A percentile compares a stretch with the other conserved stretches of the same genome.
Conservation (phyloP, 2,888 invertebrate species). For the Abscondita cerata region DNA sequence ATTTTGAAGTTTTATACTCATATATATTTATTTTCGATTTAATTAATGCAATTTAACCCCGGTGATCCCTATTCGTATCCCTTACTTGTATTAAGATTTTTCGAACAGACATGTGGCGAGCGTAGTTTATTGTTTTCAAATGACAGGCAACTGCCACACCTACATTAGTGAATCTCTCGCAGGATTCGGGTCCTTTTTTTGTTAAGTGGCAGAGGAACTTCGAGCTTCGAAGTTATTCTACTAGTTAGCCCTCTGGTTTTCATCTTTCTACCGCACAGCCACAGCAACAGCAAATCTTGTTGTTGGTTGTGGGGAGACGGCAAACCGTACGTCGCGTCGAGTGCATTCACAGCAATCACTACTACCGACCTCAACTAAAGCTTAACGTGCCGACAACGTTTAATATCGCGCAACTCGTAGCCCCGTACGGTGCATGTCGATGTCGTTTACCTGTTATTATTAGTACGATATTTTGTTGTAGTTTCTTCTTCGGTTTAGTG, state of each 20-base stretch:
- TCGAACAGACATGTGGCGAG: not conserved
- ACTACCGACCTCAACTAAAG: conserved; percentile 33
- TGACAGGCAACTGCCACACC: conserved; percentile 11
- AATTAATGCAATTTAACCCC: not conserved
- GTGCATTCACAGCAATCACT: conserved; percentile 55
- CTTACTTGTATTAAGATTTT: conserved; percentile 1
- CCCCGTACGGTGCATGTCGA: conserved; percentile 41
- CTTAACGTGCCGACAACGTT: conserved; percentile 37
- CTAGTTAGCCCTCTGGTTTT: conserved; percentile 36
- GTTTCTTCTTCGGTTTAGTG: not conserved
- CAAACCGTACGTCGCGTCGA: conserved; percentile 50
- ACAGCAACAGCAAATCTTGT: conserved; percentile 28
- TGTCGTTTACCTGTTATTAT: not conserved
- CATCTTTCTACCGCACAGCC: conserved; percentile 41
- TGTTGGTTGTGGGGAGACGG: conserved; percentile 50
- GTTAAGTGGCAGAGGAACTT: conserved; percentile 15
- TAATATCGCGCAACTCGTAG: conserved; percentile 46
- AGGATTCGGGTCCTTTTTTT: not conserved
- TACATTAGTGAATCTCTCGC: conserved; percentile 6
- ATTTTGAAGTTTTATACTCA: no score
- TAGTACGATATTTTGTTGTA: not conserved
- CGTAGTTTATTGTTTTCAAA: not conserved
- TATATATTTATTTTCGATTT: not conserved
- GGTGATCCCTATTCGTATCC: not conserved
- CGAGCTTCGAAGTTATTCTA: conserved; percentile 8